Percentiles rank a stretch among this genome's conserved stretches.
Conservation (phyloP, 2,113 vertebrate genomes). For the Telmatochromis sp. region DNA sequence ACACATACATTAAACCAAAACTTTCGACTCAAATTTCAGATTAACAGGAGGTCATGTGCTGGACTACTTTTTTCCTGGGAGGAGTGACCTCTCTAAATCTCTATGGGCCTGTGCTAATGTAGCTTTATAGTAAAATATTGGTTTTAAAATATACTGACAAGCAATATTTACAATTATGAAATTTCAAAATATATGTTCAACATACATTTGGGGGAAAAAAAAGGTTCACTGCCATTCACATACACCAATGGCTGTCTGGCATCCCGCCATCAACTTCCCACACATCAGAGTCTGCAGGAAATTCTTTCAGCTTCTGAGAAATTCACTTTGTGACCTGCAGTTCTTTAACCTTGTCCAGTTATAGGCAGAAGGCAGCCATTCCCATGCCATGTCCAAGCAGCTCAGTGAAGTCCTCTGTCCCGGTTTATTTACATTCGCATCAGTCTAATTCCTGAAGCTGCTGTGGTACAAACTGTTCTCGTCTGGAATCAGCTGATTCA, state of each 20-base stretch:
- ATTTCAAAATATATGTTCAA: not conserved
- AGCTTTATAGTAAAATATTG: not conserved
- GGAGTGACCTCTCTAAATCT: not conserved
- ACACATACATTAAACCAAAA: not conserved
- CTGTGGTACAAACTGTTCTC: not conserved
- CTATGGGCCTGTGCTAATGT: not conserved
- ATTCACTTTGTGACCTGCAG: slow-evolving; percentile 33
- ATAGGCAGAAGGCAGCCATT: not conserved
- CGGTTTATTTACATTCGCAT: slow-evolving; percentile 27
- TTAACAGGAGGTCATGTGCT: not conserved
- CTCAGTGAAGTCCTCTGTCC: not conserved
- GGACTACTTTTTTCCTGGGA: not conserved
- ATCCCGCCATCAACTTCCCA: not conserved
- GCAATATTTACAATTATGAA: not conserved
- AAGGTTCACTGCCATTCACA: not conserved
- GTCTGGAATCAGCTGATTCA: not conserved
- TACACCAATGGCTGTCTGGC: not conserved
- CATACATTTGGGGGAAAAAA: rapidly evolving
- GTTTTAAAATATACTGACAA: not conserved
- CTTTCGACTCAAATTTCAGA: not conserved
- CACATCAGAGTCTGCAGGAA: slow-evolving; percentile 5
- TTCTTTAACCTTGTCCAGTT: not conserved
- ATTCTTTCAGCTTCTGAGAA: slow-evolving; percentile 46
- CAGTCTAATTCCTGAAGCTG: not conserved
- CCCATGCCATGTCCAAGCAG: slow-evolving; percentile 29